Percentiles rank a stretch among this genome's conserved stretches.
phyloP scores from a whole-genome alignment of 1,140 invertebrate genomes.

The Acyrthosiphon pisum region DNA sequence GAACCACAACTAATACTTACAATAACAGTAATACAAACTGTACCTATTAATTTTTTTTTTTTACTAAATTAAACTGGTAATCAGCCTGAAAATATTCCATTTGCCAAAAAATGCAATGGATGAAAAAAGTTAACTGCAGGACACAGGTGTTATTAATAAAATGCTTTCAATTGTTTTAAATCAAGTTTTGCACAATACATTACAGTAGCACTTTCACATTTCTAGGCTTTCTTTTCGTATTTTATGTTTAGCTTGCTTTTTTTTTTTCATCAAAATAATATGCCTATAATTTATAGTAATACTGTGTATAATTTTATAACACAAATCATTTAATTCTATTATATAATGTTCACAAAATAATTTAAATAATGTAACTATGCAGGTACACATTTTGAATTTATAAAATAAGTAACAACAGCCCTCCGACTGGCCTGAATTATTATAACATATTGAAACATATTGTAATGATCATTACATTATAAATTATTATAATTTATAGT shows the following conservation, averaged over 20 bases:
- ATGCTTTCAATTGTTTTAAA: neutral
- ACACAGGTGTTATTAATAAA: neutral
- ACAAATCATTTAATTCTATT: neutral
- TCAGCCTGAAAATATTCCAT: neutral
- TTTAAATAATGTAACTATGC: too few relatives aligned
- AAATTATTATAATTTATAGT: too few relatives aligned
- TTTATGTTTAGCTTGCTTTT: neutral
- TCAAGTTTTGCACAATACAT: neutral
- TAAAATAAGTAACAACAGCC: neutral
- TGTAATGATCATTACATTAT: too few relatives aligned
- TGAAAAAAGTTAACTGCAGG: neutral
- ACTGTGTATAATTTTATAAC: neutral
- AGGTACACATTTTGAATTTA: neutral
- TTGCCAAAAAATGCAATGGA: constrained; percentile 14
- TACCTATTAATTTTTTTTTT: neutral
- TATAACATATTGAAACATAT: neutral
- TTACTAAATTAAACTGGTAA: neutral
- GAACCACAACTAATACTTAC: neutral
- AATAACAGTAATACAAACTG: too few relatives aligned
- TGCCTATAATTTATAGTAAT: neutral
- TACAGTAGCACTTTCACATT: neutral
- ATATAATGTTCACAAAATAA: neutral
- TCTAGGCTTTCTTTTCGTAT: neutral
- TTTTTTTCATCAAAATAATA: neutral
- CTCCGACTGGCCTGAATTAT: neutral